Conservation (phyloP, 2,113 vertebrate species). For the Choloepus hoffmanni region DNA sequence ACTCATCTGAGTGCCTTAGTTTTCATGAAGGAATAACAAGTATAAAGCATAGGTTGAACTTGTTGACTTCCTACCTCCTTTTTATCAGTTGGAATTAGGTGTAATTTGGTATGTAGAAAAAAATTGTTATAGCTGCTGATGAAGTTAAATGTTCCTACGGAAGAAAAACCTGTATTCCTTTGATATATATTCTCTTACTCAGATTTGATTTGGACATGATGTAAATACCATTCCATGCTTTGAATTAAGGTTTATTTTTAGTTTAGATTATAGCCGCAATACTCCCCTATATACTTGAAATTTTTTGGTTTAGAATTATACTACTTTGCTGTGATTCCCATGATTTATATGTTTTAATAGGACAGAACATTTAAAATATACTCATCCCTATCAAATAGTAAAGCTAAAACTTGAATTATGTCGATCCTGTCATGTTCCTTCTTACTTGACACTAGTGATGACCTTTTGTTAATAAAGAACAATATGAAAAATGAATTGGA, state of each 20-base stretch:
- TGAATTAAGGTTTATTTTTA: constrained; percentile 28
- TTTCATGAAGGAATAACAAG: constrained; percentile 7
- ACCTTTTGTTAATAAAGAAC: constrained; percentile 50
- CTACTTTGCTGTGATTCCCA: background rate
- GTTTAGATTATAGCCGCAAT: constrained; percentile 28
- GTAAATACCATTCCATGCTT: background rate
- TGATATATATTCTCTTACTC: background rate
- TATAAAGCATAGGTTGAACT: background rate
- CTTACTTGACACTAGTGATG: background rate
- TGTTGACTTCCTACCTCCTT: background rate
- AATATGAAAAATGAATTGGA: background rate
- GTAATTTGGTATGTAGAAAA: background rate
- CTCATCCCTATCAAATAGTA: constrained; percentile 8
- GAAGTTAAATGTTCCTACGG: background rate
- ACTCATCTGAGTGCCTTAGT: background rate
- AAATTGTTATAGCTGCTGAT: background rate
- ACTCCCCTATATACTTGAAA: background rate
- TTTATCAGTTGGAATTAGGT: background rate
- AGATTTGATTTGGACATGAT: constrained; percentile 22
- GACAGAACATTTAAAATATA: constrained; percentile 29
- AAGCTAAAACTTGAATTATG: constrained; percentile 3
- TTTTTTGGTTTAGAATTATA: constrained; percentile 19
- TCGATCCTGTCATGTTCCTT: background rate
- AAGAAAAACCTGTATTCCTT: background rate
- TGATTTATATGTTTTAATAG: constrained; percentile 26